Evolutionary conservation across 2,888 invertebrate genomes (phyloP).

Genomic region (Ophion ellenae): DNA sequence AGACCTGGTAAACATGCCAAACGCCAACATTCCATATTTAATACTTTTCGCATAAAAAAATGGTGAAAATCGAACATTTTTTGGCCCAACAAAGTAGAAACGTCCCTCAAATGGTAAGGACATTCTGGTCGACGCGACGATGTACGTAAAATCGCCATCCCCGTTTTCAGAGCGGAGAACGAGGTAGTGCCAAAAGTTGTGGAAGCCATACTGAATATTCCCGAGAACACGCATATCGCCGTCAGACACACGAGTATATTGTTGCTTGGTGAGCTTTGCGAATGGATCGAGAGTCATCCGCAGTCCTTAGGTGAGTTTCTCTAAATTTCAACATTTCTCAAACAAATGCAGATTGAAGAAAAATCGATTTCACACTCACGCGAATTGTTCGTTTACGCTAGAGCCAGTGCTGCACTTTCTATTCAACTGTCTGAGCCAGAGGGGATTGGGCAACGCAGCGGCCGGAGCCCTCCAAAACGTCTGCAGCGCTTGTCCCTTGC

Average conservation of each 20-base stretch:
- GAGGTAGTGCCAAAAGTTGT: slow-evolving; percentile 97
- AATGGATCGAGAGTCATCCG: slow-evolving; percentile 97
- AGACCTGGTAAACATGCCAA: too few species aligned
- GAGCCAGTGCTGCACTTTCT: slow-evolving; percentile 93
- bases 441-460: slow-evolving; percentile 91
- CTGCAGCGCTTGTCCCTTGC: slow-evolving; percentile 91
- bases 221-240: slow-evolving; percentile 92
- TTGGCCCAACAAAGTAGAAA: not conserved
- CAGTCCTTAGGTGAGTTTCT: slow-evolving; percentile 87
- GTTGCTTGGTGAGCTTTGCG: slow-evolving; percentile 95
- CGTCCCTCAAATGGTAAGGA: not conserved
- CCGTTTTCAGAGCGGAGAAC: slow-evolving; percentile 90
- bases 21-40: too few species aligned
- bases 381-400: slow-evolving; percentile 69
- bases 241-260: slow-evolving; percentile 95
- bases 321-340: not conserved
- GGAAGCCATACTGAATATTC: slow-evolving; percentile 94
- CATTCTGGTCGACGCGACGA: not conserved
- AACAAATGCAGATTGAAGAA: not conserved
- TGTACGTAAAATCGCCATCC: slow-evolving; percentile 56
- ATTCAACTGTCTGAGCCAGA: slow-evolving; percentile 89
- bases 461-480: slow-evolving; percentile 94
- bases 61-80: too few species aligned
- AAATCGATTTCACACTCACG: slow-evolving; percentile 24
- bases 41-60: too few species aligned